Evolutionary conservation across 30 jellyfish, hydroid and myxozoan genomes (phyloP), one percentile per base, ranked within the genome.

Genomic region (Turritopsis dohrnii): DNA sequence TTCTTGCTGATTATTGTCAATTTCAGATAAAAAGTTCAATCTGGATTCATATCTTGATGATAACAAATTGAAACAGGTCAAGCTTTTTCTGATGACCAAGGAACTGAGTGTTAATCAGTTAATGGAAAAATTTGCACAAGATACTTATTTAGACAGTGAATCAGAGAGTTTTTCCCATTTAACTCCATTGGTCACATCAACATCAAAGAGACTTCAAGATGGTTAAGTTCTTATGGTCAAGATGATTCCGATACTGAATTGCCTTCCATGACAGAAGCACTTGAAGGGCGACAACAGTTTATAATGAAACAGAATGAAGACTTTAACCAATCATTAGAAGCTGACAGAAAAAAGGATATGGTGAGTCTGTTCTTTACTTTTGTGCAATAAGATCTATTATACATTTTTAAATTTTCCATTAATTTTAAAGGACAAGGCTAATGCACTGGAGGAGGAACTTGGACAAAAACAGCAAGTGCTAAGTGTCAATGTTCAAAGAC

Each of bases 381-480:
- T 54, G 72, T 54, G 72, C 72, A n/a, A n/a, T 54, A n/a, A 54
- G 72, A 54, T 54, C 18, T 54, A 54, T n/a, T 54, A 54, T 54
- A n/a, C 18, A 54, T 54, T 54, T 54, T 54, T 16, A 54, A 16
- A 18, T 54, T 54, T 54, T n/a, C n/a, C 19, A 16, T 54, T 18
- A 16, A 16, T n/a, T 16, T 54, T 54, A 18, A 18, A 54, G 72
- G n/a, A 54, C 18, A 54, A n/a, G n/a, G 72, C 72, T 54, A n/a
- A 54, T n/a, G n/a, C 72, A 54, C n/a, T 54, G n/a, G 72, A 54
- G 72, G 72, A 54, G 72, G 72, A 54, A n/a, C n/a, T 54, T 18
- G 72, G n/a, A 54, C 18, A n/a, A 54, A 54, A n/a, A 54, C 19
- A 54, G n/a, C 18, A 54, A 54, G 72, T 16, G n/a, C 72, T 54